Evolutionary conservation across 2,888 invertebrate species (phyloP).

Genomic region (Opisthograptis luteolata): DNA sequence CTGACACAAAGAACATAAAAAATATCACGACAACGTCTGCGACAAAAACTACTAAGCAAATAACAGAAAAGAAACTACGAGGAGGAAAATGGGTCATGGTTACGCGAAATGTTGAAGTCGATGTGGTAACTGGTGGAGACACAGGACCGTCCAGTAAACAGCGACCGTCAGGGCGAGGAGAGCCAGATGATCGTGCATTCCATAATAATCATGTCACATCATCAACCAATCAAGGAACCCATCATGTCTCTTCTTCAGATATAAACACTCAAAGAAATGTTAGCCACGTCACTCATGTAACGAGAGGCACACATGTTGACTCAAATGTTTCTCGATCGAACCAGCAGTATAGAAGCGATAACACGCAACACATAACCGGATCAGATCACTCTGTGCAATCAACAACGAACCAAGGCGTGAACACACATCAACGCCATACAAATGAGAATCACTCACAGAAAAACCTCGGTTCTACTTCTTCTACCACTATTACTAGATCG

Average conservation of each 20-base stretch:
- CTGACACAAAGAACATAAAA: conserved; percentile 58
- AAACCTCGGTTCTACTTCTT: conserved; percentile 38
- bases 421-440: conserved; percentile 40
- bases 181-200: conserved; percentile 40
- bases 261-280: conserved; percentile 43
- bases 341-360: conserved; percentile 48
- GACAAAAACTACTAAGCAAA: conserved; percentile 81
- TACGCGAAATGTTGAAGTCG: conserved; percentile 87
- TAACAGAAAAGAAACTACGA: conserved; percentile 83
- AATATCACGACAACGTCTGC: conserved; percentile 69
- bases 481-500: conserved; percentile 40
- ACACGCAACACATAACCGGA: conserved; percentile 41
- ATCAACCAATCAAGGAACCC: conserved; percentile 47
- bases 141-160: conserved; percentile 37
- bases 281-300: conserved; percentile 37
- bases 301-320: conserved; percentile 47
- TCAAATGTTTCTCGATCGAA: conserved; percentile 50
- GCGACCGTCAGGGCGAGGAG: conserved; percentile 28
- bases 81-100: conserved; percentile 80
- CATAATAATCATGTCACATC: conserved; percentile 47
- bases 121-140: conserved; percentile 67
- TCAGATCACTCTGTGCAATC: conserved; percentile 47
- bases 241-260: conserved; percentile 44
- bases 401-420: conserved; percentile 44
- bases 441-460: conserved; percentile 45